A percentile compares a stretch with the other conserved stretches of the same genome.
Conservation (phyloP, 1,140 invertebrate species). For the Dendroctonus valens region DNA sequence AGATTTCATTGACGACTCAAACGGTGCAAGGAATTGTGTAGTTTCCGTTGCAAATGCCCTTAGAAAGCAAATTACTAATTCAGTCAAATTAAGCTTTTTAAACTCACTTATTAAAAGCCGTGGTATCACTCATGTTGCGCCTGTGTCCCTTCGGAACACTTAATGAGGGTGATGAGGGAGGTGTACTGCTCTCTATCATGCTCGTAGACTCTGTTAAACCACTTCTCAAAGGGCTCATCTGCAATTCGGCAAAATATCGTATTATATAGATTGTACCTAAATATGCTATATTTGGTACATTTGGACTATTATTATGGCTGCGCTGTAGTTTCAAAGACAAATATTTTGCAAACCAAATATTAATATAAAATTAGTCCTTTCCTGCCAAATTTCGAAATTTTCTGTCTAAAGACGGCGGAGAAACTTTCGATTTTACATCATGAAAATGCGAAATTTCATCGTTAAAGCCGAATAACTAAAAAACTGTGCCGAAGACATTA, state of each 20-base stretch:
- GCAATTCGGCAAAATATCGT: background rate
- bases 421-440: no score
- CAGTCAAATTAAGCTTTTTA: background rate
- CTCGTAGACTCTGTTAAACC: constrained; percentile 46
- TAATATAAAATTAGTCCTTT: no score
- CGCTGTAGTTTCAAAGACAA: no score
- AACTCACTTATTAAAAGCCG: constrained; percentile 80
- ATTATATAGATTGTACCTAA: no score
- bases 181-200: constrained; percentile 50
- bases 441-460: no score
- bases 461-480: no score
- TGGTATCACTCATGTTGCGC: constrained; percentile 84
- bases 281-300: no score
- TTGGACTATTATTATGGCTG: no score
- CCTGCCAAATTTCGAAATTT: no score
- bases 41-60: constrained; percentile 75
- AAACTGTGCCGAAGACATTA: no score
- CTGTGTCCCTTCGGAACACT: constrained; percentile 60
- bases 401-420: no score
- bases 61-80: background rate
- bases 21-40: constrained; percentile 73
- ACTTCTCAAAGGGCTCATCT: constrained; percentile 30
- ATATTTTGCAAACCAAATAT: no score
- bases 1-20: constrained; percentile 63
- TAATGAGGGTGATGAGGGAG: constrained; percentile 57